A percentile compares a stretch with the other conserved stretches of the same genome.
These are phyloP conservation scores for Prochilodus magdalenae DNA, from an alignment of 2,113 vertebrate genomes.

Conservation along the genomic window DNA sequence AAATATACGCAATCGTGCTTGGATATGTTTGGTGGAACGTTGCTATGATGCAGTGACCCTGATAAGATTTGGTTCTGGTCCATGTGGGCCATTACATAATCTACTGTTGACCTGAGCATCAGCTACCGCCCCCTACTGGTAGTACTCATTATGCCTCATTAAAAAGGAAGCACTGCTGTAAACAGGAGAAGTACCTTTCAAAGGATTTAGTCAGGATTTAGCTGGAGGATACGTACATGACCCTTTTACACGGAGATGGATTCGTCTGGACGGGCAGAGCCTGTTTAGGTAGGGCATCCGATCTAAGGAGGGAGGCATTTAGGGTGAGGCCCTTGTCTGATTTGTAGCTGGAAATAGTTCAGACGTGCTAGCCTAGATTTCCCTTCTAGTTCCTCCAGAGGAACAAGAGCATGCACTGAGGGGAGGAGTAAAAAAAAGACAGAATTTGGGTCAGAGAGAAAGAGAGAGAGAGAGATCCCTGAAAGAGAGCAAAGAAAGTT, in stretches of 20 bases:
- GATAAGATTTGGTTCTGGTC: slow-evolving; percentile 12
- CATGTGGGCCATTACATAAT: slow-evolving; percentile 11
- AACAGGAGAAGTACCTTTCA: neutral
- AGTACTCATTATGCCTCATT: neutral
- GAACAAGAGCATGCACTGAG: slow-evolving; percentile 37
- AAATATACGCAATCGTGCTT: neutral
- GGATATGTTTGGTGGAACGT: neutral
- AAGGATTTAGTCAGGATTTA: too few relatives aligned
- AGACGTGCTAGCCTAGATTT: slow-evolving; percentile 55
- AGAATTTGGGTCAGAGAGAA: slow-evolving; percentile 37
- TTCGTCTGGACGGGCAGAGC: neutral
- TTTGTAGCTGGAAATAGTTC: slow-evolving; percentile 38
- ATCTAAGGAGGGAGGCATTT: slow-evolving; percentile 7
- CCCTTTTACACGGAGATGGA: neutral
- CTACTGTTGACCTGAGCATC: slow-evolving; percentile 5
- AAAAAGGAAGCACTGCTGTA: neutral
- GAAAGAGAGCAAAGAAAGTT: neutral
- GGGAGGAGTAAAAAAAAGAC: slow-evolving; percentile 42
- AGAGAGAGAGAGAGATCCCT: neutral
- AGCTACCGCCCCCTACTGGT: slow-evolving; percentile 37
- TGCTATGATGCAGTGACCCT: neutral
- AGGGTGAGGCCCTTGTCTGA: slow-evolving; percentile 22
- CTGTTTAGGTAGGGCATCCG: slow-evolving; percentile 14
- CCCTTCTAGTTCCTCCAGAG: slow-evolving; percentile 41
- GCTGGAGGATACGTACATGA: neutral